Evolutionary conservation across 1,140 invertebrate species (phyloP), one percentile per base, ranked within the genome.

Genomic region (Nasonia vitripennis): DNA sequence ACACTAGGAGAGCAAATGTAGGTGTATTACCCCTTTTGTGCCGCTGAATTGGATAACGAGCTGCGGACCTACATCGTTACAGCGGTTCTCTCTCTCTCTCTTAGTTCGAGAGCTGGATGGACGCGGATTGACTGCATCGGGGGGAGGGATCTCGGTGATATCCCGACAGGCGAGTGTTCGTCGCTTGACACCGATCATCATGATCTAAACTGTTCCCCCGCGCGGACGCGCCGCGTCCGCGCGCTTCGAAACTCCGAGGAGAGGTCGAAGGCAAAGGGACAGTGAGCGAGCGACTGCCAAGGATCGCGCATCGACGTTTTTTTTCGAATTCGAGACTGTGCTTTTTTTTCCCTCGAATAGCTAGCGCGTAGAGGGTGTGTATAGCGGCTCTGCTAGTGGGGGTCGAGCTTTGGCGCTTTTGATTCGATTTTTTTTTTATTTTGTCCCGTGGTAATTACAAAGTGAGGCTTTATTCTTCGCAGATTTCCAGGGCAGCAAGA

Each of bases 31-130:
- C 12, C 41, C 45, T 80, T 75, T 37, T 48, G 11, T 14, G 14
- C 31, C 78, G 55, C 55, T 62, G 17, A 86, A 86, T 81, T 86
- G 79, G 27, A 86, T 86, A 86, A 86, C 79, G 23, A 81, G 84
- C 79, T 45, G 6, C 73, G 79, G 74, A 81, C 75, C 78, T 81
- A 70, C 79, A 78, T 86, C 78, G 77, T 84, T 84, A 75, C 34
- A 48, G n/a, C 10, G 41, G 27, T 27, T n/a, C 51, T 67, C 74
- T 23, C n/a, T 48, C 74, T 77, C 74, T n/a, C 74, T 45, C 74
- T 45, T 14, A 1, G 71, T 82, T 71, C 27, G 12, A 62, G 7
- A 73, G 41, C 23, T 1, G 51, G n/a, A 77, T 1, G 67, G 27
- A 27, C 27, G 1, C 27, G 27, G 31, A 55, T 55, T 62, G 55